Percentiles rank a stretch among this genome's conserved stretches.
These are phyloP conservation scores for Drosophila tristis DNA, from an alignment of 1,140 invertebrate species.

Conservation along the genomic window DNA sequence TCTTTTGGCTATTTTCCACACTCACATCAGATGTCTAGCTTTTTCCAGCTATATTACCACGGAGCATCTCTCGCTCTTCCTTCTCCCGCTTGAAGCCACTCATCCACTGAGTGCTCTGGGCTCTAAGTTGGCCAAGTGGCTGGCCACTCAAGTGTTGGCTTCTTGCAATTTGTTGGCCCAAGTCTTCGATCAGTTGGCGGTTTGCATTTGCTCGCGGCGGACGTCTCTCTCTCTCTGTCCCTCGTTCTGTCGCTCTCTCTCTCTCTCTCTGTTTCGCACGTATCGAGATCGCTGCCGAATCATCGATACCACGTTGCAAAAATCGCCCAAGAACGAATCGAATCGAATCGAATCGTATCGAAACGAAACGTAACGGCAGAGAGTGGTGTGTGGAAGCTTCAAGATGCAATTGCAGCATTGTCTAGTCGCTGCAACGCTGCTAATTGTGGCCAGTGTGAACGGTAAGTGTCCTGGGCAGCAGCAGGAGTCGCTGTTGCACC, in stretches of 20 bases:
- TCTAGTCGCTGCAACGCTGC: conserved; percentile 50
- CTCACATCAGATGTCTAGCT: too few species aligned
- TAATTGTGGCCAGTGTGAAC: conserved; percentile 45
- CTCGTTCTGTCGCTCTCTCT: conserved; percentile 12
- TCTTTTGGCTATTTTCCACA: too few species aligned
- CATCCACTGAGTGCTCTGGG: too few species aligned
- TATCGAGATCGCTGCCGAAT: neutral
- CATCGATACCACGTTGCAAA: too few species aligned
- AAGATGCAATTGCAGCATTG: conserved; percentile 67
- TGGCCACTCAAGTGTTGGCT: conserved; percentile 51
- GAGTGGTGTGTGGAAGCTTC: conserved; percentile 16
- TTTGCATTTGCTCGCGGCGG: conserved; percentile 77
- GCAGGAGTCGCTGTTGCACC: neutral
- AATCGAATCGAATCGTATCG: neutral
- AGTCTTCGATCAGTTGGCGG: conserved; percentile 72
- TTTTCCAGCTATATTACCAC: too few species aligned
- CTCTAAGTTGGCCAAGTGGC: conserved; percentile 14
- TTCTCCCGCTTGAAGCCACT: too few species aligned
- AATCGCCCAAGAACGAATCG: neutral
- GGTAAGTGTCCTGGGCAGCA: conserved; percentile 49
- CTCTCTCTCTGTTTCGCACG: conserved; percentile 14
- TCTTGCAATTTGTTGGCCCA: conserved; percentile 74
- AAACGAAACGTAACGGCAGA: neutral
- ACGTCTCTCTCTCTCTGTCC: conserved; percentile 52
- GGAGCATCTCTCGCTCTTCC: too few species aligned